phyloP scores from a whole-genome alignment of 2,113 vertebrate species.

The Onychostoma macrolepis region DNA sequence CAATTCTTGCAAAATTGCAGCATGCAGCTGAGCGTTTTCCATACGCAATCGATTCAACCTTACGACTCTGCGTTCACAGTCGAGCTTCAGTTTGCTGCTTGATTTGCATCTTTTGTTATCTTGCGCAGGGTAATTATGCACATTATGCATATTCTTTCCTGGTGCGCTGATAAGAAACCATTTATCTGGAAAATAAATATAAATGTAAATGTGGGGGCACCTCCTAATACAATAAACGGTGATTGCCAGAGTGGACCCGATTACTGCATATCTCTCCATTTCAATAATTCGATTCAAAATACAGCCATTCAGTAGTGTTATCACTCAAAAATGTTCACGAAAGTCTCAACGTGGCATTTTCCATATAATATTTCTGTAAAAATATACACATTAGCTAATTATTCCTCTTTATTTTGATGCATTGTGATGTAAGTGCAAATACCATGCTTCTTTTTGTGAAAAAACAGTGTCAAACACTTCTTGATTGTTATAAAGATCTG shows the following conservation, averaged over 20 bases:
- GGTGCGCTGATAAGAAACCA: slow-evolving; percentile 23
- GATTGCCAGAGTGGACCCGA: background rate
- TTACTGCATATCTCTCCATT: background rate
- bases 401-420: background rate
- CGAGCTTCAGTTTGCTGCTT: background rate
- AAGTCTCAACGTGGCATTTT: background rate
- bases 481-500: background rate
- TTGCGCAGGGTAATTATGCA: slow-evolving; percentile 23
- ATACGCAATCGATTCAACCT: background rate
- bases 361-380: background rate
- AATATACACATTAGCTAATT: background rate
- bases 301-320: background rate
- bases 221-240: background rate
- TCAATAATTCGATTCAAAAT: background rate
- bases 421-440: background rate
- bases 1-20: background rate
- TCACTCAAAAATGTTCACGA: background rate
- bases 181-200: slow-evolving; percentile 5
- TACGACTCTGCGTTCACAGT: background rate
- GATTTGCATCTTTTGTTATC: slow-evolving; percentile 37
- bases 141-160: slow-evolving; percentile 10
- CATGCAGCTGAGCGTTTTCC: background rate
- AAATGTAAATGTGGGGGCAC: slow-evolving; percentile 8
- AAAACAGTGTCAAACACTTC: background rate
- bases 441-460: background rate